Percentiles rank a stretch among this genome's conserved stretches.
phyloP scores from a whole-genome alignment of 2,797 vertebrate species.

The Acestrorhynchus altus region DNA sequence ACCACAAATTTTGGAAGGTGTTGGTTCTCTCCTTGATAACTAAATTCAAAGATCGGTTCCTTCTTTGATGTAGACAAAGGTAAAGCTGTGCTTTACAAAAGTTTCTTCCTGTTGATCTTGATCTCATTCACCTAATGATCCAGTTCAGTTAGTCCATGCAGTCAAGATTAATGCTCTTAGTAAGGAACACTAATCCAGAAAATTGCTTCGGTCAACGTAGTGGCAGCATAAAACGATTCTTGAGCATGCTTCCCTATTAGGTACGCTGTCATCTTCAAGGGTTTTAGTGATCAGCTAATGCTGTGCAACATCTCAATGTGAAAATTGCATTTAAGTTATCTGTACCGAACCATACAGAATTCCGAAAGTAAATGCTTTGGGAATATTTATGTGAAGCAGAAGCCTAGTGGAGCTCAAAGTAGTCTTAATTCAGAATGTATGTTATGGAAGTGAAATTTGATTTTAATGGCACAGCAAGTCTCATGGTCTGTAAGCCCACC shows the following conservation, averaged over 20 bases:
- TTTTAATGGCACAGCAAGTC: not conserved
- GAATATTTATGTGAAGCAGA: slow-evolving; percentile 14
- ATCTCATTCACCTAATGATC: slow-evolving; percentile 1
- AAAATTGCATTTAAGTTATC: slow-evolving; percentile 21
- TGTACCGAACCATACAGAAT: not conserved
- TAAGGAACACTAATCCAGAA: slow-evolving; percentile 7
- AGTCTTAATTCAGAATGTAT: not conserved
- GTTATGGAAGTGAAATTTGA: not conserved
- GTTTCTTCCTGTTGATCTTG: not conserved
- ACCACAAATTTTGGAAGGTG: no score
- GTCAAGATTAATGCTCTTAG: slow-evolving; percentile 21
- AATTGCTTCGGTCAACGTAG: slow-evolving; percentile 12
- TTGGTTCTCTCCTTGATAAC: not conserved
- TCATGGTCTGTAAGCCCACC: not conserved
- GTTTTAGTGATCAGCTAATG: slow-evolving; percentile 8
- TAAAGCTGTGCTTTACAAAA: not conserved
- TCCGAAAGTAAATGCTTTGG: not conserved
- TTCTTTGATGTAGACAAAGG: no score
- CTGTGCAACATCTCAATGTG: slow-evolving; percentile 14
- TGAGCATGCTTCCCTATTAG: slow-evolving; percentile 3
- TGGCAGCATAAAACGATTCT: not conserved
- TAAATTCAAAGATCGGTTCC: not conserved
- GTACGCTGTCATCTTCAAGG: slow-evolving; percentile 20
- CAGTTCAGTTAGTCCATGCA: slow-evolving; percentile 1
- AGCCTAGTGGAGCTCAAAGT: not conserved